A percentile compares a stretch with the other conserved stretches of the same genome.
These are phyloP conservation scores for Isichthys henryi DNA, from an alignment of 2,113 vertebrate species.

Conservation along the genomic window DNA sequence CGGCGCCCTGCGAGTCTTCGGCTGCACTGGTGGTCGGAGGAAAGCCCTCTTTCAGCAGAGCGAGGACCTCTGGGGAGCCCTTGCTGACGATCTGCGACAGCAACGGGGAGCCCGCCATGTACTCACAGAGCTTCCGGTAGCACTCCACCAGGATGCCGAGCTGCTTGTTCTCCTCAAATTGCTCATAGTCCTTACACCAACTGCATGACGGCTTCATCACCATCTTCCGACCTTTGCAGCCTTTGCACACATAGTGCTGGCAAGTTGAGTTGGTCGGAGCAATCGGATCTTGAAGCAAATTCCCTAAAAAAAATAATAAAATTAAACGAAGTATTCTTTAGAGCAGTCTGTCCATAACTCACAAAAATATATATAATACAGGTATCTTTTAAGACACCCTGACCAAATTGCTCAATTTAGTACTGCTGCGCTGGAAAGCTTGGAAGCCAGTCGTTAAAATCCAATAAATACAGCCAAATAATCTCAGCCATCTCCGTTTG, in stretches of 20 bases:
- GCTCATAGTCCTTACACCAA: slow-evolving; percentile 91
- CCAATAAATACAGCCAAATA: neutral
- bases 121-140: slow-evolving; percentile 91
- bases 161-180: slow-evolving; percentile 91
- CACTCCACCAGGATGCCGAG: slow-evolving; percentile 84
- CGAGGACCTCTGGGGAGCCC: slow-evolving; percentile 80
- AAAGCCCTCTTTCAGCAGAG: slow-evolving; percentile 79
- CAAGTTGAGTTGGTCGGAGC: slow-evolving; percentile 84
- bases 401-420: neutral
- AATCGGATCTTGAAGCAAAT: slow-evolving; percentile 88
- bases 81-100: slow-evolving; percentile 76
- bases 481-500: neutral
- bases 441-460: neutral
- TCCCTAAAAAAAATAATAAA: slow-evolving; percentile 60
- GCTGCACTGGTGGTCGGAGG: slow-evolving; percentile 60
- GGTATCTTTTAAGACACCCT: neutral
- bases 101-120: slow-evolving; percentile 79
- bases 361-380: neutral
- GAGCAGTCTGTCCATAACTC: neutral
- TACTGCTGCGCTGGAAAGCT: neutral
- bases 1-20: slow-evolving; percentile 61
- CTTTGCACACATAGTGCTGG: slow-evolving; percentile 89
- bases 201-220: slow-evolving; percentile 83
- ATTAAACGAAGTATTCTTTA: neutral
- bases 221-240: slow-evolving; percentile 93